Percentiles rank a stretch among this genome's conserved stretches.
Evolutionary conservation across 2,113 vertebrate species (phyloP).

Genomic region (Nothobranchius kuhntae): DNA sequence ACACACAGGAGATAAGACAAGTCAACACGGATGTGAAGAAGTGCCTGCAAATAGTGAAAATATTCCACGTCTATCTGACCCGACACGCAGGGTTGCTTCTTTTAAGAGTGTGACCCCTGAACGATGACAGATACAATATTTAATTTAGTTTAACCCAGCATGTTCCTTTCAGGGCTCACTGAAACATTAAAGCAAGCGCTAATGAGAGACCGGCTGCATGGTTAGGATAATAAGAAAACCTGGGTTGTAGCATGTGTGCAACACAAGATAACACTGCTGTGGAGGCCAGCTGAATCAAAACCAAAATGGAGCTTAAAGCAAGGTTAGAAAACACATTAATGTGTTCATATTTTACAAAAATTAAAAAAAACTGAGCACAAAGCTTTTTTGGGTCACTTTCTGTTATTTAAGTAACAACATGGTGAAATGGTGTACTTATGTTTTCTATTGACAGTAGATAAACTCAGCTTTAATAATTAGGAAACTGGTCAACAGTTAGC

Average conservation of each 20-base stretch:
- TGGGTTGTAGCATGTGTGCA: neutral
- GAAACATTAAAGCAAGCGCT: constrained; percentile 12
- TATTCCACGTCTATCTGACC: neutral
- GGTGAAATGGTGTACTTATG: too few species aligned
- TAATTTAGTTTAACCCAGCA: neutral
- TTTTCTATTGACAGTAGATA: neutral
- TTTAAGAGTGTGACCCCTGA: neutral
- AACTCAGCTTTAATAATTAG: neutral
- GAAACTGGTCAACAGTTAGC: neutral
- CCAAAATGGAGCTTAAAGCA: too few species aligned
- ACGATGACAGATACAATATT: neutral
- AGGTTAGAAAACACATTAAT: too few species aligned
- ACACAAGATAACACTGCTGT: constrained; percentile 9
- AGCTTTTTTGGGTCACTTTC: too few species aligned
- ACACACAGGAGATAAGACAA: constrained; percentile 18
- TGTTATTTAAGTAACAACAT: too few species aligned
- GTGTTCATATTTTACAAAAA: too few species aligned
- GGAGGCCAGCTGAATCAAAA: neutral
- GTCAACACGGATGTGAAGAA: constrained; percentile 35
- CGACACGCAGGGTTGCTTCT: neutral
- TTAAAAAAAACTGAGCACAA: too few species aligned
- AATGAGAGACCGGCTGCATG: constrained; percentile 30
- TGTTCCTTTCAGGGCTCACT: constrained; percentile 10
- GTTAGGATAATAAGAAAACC: constrained; percentile 16
- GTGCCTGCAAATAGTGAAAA: neutral